A percentile compares a stretch with the other conserved stretches of the same genome.
phyloP scores from a whole-genome alignment of 2,888 invertebrate genomes.

The Deilephila elpenor region DNA sequence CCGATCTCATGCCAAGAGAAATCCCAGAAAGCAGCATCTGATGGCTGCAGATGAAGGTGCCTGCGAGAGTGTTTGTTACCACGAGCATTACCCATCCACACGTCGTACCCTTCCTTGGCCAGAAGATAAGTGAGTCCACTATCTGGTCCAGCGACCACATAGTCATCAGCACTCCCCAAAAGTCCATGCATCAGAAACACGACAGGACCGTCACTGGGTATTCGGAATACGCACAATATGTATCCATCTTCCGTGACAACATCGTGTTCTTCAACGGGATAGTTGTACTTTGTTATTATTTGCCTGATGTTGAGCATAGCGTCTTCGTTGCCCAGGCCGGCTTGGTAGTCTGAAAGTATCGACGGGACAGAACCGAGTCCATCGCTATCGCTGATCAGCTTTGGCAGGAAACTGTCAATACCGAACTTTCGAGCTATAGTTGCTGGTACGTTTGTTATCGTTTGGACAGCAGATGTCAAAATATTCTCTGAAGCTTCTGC shows the following conservation, averaged over 20 bases:
- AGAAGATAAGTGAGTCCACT: conserved; percentile 74
- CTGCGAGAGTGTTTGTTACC: conserved; percentile 88
- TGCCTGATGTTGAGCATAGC: conserved; percentile 49
- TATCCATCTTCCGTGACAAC: conserved; percentile 66
- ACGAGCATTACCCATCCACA: conserved; percentile 92
- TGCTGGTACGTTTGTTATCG: conserved; percentile 45
- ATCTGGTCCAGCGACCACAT: conserved; percentile 60
- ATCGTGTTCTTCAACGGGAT: conserved; percentile 55
- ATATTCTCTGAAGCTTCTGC: conserved; percentile 45
- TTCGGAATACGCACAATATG: conserved; percentile 59
- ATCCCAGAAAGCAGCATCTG: conserved; percentile 84
- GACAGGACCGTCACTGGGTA: conserved; percentile 58
- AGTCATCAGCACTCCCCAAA: conserved; percentile 68
- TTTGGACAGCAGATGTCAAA: conserved; percentile 43
- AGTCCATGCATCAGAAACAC: conserved; percentile 73
- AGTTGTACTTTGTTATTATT: conserved; percentile 62
- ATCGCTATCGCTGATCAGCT: conserved; percentile 48
- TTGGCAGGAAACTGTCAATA: conserved; percentile 41
- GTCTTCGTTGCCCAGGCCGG: conserved; percentile 59
- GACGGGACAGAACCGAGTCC: conserved; percentile 46
- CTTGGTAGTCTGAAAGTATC: conserved; percentile 49
- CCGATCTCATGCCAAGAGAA: conserved; percentile 94
- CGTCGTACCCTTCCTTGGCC: conserved; percentile 87
- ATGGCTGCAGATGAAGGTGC: conserved; percentile 74
- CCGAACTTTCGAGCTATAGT: conserved; percentile 48